Evolutionary conservation across 2,797 vertebrate species (phyloP).

Genomic region (Amniataba percoides): DNA sequence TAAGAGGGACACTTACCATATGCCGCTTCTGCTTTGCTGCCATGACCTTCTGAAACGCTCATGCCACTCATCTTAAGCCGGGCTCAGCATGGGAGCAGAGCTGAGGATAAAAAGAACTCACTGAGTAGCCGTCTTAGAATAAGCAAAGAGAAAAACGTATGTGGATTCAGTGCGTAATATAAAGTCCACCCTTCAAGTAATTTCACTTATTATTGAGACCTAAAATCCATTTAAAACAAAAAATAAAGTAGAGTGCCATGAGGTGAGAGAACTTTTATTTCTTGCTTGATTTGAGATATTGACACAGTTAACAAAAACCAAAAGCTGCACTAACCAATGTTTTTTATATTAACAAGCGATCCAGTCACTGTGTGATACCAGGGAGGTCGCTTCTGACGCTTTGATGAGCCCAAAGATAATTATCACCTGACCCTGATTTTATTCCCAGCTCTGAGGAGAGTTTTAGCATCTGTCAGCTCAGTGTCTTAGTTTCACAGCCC

Average conservation of each 20-base stretch:
- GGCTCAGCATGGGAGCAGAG: constrained; percentile 21
- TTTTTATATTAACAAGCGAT: neutral
- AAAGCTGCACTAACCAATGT: neutral
- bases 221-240: neutral
- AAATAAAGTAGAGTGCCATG: neutral
- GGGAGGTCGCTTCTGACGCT: neutral
- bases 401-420: neutral
- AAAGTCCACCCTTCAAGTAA: neutral
- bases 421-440: neutral
- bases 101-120: neutral
- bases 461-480: neutral
- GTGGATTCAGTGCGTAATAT: neutral
- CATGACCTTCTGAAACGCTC: constrained; percentile 51
- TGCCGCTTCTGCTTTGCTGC: constrained; percentile 26
- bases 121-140: constrained; percentile 7
- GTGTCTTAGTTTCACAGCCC: neutral
- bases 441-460: too few relatives aligned
- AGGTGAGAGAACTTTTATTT: neutral
- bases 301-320: neutral
- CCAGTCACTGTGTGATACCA: neutral
- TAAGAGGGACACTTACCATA: constrained; percentile 35
- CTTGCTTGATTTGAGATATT: neutral
- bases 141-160: neutral
- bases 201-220: constrained; percentile 1
- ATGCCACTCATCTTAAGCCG: constrained; percentile 32